Base-by-base conservation (phyloP, 2,113 vertebrate species). In the Epinephelus fuscoguttatus region DNA sequence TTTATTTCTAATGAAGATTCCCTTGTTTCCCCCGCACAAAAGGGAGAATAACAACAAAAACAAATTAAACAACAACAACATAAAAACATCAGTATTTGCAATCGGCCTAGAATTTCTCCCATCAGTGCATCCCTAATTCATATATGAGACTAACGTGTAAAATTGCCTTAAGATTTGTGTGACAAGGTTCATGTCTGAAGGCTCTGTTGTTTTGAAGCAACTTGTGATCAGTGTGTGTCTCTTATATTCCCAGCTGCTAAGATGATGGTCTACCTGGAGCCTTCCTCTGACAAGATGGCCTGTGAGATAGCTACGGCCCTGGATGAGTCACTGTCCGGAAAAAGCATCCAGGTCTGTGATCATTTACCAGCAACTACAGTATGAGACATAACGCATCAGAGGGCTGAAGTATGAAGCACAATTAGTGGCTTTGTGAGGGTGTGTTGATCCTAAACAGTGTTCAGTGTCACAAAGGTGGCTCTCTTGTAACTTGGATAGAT, bases 261-360 rank as follows among this genome's bases (percentile, higher is more conserved):
- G 95, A 99, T 98, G 97, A 96, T 99, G 93, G 97, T 97, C 86
- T 97, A 97, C 88, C 95, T 98, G 96, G 97, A 99, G 90, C 88
- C 96, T 74, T 97, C 97, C 72, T 96, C 96, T 90, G 96, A 97
- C 89, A 96, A 96, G 70, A 96, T 96, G 91, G 97, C 97, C 78
- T 93, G 96, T 87, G 96, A 97, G 81, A 93, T 99, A 81, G 97
- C 96, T 56, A 95, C 96, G 67, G 94, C 95, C 53, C 93, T 98
- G 72, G 96, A 97, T 56, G 96, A 97, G 92, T 96, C 96, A 27
- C 95, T 98, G 61, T 89, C 81, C 81, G 96, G 97, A 90, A 95
- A 95, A 93, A 96, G 95, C 88, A 96, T 97, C 92, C 95, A 97
- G 97, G 97, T 99, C 94, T 93, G 81, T 53, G 45, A 6, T 79